These are phyloP conservation scores for Drosophila cracens DNA, from an alignment of 2,888 invertebrate genomes.

Conservation along the genomic window DNA sequence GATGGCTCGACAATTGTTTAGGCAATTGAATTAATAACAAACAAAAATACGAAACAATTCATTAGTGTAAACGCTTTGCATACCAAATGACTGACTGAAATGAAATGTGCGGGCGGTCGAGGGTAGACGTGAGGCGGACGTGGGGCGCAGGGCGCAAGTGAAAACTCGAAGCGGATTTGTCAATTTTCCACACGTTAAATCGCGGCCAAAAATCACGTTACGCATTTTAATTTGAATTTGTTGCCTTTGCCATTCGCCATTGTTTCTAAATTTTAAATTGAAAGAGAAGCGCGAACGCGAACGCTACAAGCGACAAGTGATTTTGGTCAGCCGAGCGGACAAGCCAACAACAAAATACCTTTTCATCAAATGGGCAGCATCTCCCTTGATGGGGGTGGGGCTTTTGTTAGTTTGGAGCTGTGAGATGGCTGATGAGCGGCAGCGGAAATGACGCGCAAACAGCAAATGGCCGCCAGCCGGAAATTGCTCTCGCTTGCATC, in stretches of 20 bases:
- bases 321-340: constrained; percentile 8
- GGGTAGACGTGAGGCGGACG: background rate
- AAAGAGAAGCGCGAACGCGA: background rate
- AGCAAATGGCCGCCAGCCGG: constrained; percentile 64
- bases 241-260: constrained; percentile 9
- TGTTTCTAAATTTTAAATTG: constrained; percentile 1
- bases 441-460: constrained; percentile 71
- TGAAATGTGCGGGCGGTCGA: background rate
- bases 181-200: constrained; percentile 73
- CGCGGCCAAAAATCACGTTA: constrained; percentile 52
- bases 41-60: constrained; percentile 51
- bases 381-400: background rate
- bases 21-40: constrained; percentile 40
- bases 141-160: background rate
- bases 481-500: constrained; percentile 65
- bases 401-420: background rate
- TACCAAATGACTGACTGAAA: constrained; percentile 33
- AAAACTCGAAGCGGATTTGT: constrained; percentile 58
- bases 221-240: constrained; percentile 57
- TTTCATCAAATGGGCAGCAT: background rate
- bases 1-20: constrained; percentile 27
- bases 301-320: background rate
- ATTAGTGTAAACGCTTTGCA: constrained; percentile 50
- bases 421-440: constrained; percentile 1
- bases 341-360: constrained; percentile 1